Base-by-base conservation (phyloP, 2,888 invertebrate genomes). In the Flexamia atlantica region DNA sequence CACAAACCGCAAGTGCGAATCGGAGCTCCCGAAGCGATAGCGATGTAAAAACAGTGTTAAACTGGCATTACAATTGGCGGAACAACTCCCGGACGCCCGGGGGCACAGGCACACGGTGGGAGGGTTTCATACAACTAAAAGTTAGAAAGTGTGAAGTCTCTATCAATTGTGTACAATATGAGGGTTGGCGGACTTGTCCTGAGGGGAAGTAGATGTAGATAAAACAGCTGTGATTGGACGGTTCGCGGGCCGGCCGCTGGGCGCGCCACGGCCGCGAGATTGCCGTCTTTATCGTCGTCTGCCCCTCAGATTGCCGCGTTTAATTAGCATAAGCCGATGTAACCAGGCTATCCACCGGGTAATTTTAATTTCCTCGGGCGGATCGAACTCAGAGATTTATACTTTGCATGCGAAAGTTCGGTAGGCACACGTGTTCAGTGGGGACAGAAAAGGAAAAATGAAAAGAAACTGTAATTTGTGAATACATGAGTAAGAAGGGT, bases 61-160 rank as follows among this genome's bases (percentile, higher is more conserved):
- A 64, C 28, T 14, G 30, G 23, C 20, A 14, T 53, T 53, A 64
- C 64, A 64, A 64, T 64, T 64, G 64, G 28, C 64, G n/a, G n/a
- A n/a, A n/a, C n/a, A 64, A 28, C 28, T 64, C 10, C 64, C 28
- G 28, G 9, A 30, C 28, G n/a, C 28, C 30, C 28, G 1, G 28
- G 1, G 28, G 20, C 53, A 20, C 2, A 20, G 5, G 53, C 20
- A 20, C 53, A 53, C 20, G 20, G 14, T 53, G 46, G 12, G 12
- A 17, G 57, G 57, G 4, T 20, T 57, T 17, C 57, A 68, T 12
- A 32, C n/a, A 25, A 12, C 60, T 68, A 28, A 60, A n/a, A 70
- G 70, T 9, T 70, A 70, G 70, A 70, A 70, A 70, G 70, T 70
- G 70, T 23, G 70, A 70, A 70, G 70, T n/a, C 17, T 30, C 23